These are phyloP conservation scores for Nycticorax nycticorax DNA, from an alignment of 2,113 vertebrate species.

Conservation along the genomic window DNA sequence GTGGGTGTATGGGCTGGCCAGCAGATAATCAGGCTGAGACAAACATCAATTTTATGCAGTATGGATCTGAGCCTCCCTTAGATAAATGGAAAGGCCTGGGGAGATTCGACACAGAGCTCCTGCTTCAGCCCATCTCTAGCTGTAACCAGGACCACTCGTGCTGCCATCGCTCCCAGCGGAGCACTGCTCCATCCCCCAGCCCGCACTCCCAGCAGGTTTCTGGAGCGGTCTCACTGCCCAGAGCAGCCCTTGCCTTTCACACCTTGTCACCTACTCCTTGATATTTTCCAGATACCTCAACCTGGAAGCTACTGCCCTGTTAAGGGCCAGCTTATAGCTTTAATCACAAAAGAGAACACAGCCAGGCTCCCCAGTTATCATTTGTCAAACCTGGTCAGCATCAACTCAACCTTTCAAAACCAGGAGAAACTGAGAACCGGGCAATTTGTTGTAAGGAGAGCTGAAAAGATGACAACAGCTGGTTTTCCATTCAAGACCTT, in stretches of 20 bases:
- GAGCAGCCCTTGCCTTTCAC: neutral
- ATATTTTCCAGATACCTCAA: neutral
- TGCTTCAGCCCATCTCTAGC: neutral
- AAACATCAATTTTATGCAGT: neutral
- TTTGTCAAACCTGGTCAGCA: accelerated
- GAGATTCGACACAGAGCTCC: neutral
- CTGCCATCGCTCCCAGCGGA: accelerated
- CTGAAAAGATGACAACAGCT: neutral
- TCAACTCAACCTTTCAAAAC: neutral
- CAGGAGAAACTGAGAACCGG: accelerated
- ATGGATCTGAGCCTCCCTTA: neutral
- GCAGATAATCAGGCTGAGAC: neutral
- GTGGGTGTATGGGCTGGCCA: neutral
- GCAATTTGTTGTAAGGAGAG: neutral
- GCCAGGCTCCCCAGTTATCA: neutral
- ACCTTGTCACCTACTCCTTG: neutral
- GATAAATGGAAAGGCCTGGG: neutral
- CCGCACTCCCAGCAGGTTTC: neutral
- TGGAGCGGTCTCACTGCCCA: accelerated
- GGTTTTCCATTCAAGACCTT: neutral
- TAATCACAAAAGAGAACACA: neutral
- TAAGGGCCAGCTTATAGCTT: neutral
- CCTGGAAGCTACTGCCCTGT: neutral
- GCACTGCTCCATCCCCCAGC: neutral
- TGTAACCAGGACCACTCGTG: neutral